Conservation (phyloP, 2,797 vertebrate genomes). For the Coracias cyanogaster region DNA sequence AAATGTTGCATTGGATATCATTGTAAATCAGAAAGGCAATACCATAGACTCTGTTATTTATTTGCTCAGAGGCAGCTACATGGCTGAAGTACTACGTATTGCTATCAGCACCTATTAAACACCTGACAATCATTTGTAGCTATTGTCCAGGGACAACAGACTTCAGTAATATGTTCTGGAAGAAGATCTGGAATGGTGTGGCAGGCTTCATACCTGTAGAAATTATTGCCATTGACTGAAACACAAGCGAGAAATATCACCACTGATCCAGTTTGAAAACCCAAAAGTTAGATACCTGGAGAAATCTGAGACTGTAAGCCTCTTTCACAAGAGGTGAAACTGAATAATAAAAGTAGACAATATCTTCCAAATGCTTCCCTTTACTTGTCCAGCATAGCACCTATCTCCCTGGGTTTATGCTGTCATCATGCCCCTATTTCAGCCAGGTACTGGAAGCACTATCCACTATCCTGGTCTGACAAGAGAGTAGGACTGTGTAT, state of each 20-base stretch:
- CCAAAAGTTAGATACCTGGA: not conserved
- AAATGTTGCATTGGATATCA: not conserved
- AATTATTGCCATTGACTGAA: not conserved
- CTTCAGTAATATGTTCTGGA: not conserved
- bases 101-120: not conserved
- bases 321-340: not conserved
- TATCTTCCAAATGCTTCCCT: not conserved
- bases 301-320: not conserved
- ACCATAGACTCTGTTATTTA: not conserved
- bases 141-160: not conserved
- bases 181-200: not conserved
- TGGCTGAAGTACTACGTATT: not conserved
- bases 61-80: not conserved
- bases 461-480: constrained; percentile 55
- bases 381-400: not conserved
- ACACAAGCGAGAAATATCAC: not conserved
- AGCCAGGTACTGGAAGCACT: constrained; percentile 38
- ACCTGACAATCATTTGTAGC: not conserved
- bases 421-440: not conserved
- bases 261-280: not conserved
- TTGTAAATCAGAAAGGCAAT: not conserved
- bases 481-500: constrained; percentile 53
- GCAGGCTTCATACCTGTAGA: not conserved
- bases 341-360: not conserved
- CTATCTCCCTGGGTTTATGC: not conserved